Percentiles rank a stretch among this genome's conserved stretches.
These are phyloP conservation scores for Aphidius gifuensis DNA, from an alignment of 1,140 invertebrate genomes.

Conservation along the genomic window DNA sequence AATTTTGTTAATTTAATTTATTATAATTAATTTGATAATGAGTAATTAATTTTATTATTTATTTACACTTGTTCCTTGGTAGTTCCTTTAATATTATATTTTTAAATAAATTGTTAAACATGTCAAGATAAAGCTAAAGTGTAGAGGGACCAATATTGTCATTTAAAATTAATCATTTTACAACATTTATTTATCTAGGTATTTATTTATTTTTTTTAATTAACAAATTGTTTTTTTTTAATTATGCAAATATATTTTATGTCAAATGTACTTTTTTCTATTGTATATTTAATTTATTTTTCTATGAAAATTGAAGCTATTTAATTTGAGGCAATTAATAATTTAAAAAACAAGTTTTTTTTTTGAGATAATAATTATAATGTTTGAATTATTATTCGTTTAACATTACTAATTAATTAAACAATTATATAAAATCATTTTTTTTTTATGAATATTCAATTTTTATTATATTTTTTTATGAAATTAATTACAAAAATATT, in stretches of 20 bases:
- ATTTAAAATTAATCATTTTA: slow-evolving; percentile 20
- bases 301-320: no score
- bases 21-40: not conserved
- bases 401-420: slow-evolving; percentile 47
- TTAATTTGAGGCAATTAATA: not conserved
- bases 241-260: not conserved
- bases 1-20: slow-evolving; percentile 23
- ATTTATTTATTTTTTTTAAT: no score
- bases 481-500: not conserved
- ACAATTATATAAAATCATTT: not conserved
- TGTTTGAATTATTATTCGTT: slow-evolving; percentile 39
- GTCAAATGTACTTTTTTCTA: no score
- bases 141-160: slow-evolving; percentile 54
- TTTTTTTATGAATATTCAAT: slow-evolving; percentile 3
- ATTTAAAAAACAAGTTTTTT: not conserved
- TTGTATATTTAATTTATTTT: no score
- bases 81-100: slow-evolving; percentile 32
- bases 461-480: not conserved
- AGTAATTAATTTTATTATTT: not conserved
- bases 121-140: slow-evolving; percentile 57
- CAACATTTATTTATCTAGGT: no score
- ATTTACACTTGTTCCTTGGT: slow-evolving; percentile 32
- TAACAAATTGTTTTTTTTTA: no score
- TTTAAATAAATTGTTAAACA: slow-evolving; percentile 41
- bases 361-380: not conserved